phyloP scores from a whole-genome alignment of 2,888 invertebrate genomes.

The Polydrusus cervinus region DNA sequence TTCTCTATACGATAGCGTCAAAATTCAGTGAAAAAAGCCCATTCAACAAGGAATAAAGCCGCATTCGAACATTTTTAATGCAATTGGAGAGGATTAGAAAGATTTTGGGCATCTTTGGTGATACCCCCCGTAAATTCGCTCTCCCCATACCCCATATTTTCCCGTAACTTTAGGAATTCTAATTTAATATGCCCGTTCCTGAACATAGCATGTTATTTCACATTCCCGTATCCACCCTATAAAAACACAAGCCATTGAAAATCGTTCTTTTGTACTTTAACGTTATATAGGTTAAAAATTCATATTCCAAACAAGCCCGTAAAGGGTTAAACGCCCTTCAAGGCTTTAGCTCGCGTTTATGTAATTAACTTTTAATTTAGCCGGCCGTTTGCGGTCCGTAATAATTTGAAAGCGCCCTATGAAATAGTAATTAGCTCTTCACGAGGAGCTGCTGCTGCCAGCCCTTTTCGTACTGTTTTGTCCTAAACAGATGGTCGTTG shows the following conservation, averaged over 20 bases:
- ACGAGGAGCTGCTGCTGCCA: slow-evolving; percentile 4
- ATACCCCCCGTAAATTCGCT: too few relatives aligned
- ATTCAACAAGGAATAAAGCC: too few relatives aligned
- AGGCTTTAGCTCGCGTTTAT: slow-evolving; percentile 25
- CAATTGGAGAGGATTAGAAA: too few relatives aligned
- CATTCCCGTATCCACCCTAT: background rate
- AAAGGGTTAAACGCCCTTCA: slow-evolving; percentile 28
- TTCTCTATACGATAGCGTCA: too few relatives aligned
- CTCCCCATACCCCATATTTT: too few relatives aligned
- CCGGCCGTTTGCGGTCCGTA: slow-evolving; percentile 23
- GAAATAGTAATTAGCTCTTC: slow-evolving; percentile 27
- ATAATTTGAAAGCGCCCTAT: slow-evolving; percentile 23
- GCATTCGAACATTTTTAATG: too few relatives aligned
- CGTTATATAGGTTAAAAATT: slow-evolving; percentile 1
- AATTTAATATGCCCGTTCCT: background rate
- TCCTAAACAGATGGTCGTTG: slow-evolving; percentile 12
- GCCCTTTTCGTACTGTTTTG: slow-evolving; percentile 26
- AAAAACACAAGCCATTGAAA: slow-evolving; percentile 11
- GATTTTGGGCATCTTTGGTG: too few relatives aligned
- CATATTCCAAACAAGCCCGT: slow-evolving; percentile 24
- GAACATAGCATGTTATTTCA: background rate
- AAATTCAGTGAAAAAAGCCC: too few relatives aligned
- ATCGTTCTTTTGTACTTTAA: slow-evolving; percentile 4
- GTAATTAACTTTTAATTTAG: slow-evolving; percentile 26
- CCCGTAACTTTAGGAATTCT: background rate